Evolutionary conservation across 2,113 vertebrate genomes (phyloP).

Genomic region (Brachyistius frenatus): DNA sequence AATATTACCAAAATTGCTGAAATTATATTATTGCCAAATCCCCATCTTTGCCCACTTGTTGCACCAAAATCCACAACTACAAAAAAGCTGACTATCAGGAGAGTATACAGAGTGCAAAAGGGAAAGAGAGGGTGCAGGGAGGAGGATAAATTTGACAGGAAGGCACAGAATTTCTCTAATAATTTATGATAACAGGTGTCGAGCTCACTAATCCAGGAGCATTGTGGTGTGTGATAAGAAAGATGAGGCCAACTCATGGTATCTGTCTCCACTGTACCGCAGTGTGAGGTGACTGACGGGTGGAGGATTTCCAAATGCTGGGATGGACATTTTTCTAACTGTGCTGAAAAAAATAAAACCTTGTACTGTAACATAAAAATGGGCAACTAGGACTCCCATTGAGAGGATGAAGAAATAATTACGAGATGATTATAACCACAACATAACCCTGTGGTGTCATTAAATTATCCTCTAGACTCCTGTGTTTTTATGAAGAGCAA

Average conservation of each 20-base stretch:
- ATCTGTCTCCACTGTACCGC: background rate
- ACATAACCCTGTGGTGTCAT: constrained; percentile 16
- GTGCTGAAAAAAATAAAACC: background rate
- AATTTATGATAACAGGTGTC: background rate
- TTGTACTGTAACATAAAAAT: background rate
- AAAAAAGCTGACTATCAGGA: background rate
- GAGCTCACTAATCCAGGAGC: background rate
- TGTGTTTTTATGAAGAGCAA: constrained; percentile 16
- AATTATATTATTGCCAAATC: background rate
- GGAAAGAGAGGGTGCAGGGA: background rate
- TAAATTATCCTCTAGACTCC: constrained; percentile 33
- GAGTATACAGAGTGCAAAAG: background rate
- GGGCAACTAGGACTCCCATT: constrained; percentile 10
- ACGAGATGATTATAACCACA: constrained; percentile 22
- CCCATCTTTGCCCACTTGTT: background rate
- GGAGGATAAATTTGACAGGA: background rate
- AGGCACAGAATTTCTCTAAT: background rate
- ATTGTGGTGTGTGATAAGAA: background rate
- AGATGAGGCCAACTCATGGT: background rate
- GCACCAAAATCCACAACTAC: background rate
- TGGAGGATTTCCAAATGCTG: constrained; percentile 1
- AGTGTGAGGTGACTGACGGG: constrained; percentile 16
- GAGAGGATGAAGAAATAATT: constrained; percentile 39
- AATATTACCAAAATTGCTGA: background rate
- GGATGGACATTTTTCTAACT: background rate